phyloP scores from a whole-genome alignment of 2,113 vertebrate species.

The Silurus meridionalis region DNA sequence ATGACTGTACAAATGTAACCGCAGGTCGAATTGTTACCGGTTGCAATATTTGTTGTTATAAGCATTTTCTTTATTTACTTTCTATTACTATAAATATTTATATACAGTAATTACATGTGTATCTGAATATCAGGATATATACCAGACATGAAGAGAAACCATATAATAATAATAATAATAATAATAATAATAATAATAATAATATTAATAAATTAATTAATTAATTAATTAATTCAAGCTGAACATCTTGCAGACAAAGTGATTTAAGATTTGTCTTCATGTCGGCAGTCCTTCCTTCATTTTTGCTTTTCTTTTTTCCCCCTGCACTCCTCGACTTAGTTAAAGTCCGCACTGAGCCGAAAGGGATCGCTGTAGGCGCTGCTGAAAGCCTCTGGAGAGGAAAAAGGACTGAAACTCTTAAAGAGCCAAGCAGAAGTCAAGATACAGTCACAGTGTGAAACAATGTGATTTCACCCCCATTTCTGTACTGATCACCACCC shows the following conservation, averaged over 20 bases:
- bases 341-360: constrained; percentile 75
- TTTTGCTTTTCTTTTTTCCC: constrained; percentile 45
- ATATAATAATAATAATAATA: neutral
- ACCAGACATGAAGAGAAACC: neutral
- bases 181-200: neutral
- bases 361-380: constrained; percentile 83
- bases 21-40: neutral
- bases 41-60: neutral
- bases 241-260: neutral
- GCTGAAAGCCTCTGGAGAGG: constrained; percentile 68
- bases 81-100: neutral
- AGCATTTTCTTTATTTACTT: neutral
- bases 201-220: neutral
- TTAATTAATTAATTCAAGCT: neutral
- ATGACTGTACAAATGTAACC: neutral
- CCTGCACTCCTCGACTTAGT: constrained; percentile 53
- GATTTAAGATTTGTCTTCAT: neutral
- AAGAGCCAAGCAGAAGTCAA: constrained; percentile 49
- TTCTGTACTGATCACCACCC: constrained; percentile 44
- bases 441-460: constrained; percentile 18
- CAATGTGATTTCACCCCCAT: constrained; percentile 30
- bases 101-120: neutral
- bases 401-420: constrained; percentile 66
- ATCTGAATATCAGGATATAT: neutral
- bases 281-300: neutral